These are phyloP conservation scores for Choloepus didactylus DNA, from an alignment of 2,797 vertebrate species.

Conservation along the genomic window DNA sequence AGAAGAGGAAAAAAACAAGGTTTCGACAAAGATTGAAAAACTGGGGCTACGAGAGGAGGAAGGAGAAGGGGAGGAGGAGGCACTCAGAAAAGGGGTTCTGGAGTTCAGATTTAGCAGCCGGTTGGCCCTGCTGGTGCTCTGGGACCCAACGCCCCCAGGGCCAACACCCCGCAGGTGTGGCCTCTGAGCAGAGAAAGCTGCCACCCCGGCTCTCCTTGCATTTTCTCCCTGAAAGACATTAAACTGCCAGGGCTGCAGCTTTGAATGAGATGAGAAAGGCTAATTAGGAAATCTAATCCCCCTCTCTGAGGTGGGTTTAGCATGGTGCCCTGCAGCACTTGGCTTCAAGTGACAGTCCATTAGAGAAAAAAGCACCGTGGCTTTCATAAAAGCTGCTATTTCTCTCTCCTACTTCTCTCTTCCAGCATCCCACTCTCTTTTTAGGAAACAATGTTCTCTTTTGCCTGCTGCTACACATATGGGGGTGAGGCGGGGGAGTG, in stretches of 20 bases:
- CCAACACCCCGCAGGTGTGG: neutral
- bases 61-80: neutral
- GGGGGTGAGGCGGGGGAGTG: neutral
- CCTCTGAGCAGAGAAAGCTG: neutral
- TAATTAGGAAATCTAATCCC: neutral
- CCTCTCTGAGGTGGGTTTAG: neutral
- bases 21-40: neutral
- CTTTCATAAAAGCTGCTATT: neutral
- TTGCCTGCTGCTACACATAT: slow-evolving; percentile 42
- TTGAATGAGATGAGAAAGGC: neutral
- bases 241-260: neutral
- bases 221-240: neutral
- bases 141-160: too few relatives aligned
- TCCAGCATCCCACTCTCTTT: slow-evolving; percentile 36
- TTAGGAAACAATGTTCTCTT: slow-evolving; percentile 56
- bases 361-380: neutral
- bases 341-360: neutral
- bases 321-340: neutral
- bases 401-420: neutral
- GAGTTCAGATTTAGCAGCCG: neutral
- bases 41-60: neutral
- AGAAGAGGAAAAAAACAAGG: neutral
- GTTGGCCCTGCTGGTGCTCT: neutral
- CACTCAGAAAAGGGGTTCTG: neutral
- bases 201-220: fast-evolving